phyloP scores from a whole-genome alignment of 2,888 invertebrate genomes.

The Keiferia lycopersicella region DNA sequence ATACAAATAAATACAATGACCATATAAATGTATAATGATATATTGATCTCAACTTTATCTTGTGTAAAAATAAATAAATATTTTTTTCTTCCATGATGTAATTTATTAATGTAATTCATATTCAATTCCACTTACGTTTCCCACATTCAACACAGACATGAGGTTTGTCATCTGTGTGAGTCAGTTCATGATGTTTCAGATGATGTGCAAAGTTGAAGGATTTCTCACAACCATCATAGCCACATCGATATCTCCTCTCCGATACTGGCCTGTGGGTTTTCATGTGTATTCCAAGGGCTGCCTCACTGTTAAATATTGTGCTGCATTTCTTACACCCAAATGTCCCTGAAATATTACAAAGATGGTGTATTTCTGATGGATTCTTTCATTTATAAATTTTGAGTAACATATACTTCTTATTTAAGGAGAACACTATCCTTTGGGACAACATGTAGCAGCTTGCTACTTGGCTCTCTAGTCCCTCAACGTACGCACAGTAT shows the following conservation, averaged over 20 bases:
- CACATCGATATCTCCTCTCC: slow-evolving; percentile 62
- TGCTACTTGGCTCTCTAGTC: too few relatives aligned
- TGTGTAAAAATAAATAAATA: too few relatives aligned
- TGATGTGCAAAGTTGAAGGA: slow-evolving; percentile 73
- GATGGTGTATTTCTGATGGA: too few relatives aligned
- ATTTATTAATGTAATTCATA: background rate
- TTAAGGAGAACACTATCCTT: too few relatives aligned
- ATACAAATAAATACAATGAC: too few relatives aligned
- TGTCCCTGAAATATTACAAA: slow-evolving; percentile 52
- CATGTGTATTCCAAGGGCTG: slow-evolving; percentile 62
- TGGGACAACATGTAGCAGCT: too few relatives aligned
- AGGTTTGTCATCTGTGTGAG: slow-evolving; percentile 65
- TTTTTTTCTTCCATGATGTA: too few relatives aligned
- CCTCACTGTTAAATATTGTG: slow-evolving; percentile 59
- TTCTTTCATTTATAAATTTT: too few relatives aligned
- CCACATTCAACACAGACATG: slow-evolving; percentile 66
- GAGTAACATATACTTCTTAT: too few relatives aligned
- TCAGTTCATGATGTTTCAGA: slow-evolving; percentile 68
- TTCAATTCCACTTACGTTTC: slow-evolving; percentile 55
- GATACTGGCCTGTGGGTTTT: slow-evolving; percentile 62
- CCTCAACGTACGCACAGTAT: too few relatives aligned
- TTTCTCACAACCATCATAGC: slow-evolving; percentile 58
- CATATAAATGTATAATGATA: too few relatives aligned
- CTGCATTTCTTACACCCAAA: slow-evolving; percentile 60
- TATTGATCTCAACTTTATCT: too few relatives aligned